phyloP scores from a whole-genome alignment of 2,888 invertebrate species.

The Drosophila percnosoma region DNA sequence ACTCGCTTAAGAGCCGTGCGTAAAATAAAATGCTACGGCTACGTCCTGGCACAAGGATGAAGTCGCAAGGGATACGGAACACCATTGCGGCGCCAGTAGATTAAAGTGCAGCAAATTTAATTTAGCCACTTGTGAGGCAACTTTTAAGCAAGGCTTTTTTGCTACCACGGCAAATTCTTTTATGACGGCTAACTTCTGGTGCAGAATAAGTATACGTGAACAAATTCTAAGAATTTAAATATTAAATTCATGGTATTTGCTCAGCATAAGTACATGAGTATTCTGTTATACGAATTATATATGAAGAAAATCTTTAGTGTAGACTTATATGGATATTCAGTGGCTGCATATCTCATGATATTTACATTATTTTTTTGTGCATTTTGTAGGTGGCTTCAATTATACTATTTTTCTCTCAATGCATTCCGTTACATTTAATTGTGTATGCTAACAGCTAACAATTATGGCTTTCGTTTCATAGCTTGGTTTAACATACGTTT shows the following conservation, averaged over 20 bases:
- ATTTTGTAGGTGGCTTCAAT: conserved; percentile 13
- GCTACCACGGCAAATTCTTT: neutral
- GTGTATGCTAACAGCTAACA: conserved; percentile 19
- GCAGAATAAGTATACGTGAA: neutral
- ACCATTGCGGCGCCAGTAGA: conserved; percentile 34
- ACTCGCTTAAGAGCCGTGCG: conserved; percentile 30
- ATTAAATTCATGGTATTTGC: neutral
- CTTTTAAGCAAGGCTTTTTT: conserved; percentile 17
- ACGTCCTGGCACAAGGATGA: conserved; percentile 37
- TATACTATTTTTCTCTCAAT: neutral
- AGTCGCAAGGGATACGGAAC: conserved; percentile 7
- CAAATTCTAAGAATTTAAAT: neutral
- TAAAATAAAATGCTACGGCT: conserved; percentile 46
- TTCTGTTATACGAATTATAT: neutral
- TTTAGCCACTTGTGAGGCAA: conserved; percentile 18
- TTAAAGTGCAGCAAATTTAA: conserved; percentile 73
- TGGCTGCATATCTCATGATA: neutral
- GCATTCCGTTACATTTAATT: conserved; percentile 2
- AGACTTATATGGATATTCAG: neutral
- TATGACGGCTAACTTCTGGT: neutral
- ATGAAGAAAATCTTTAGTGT: neutral
- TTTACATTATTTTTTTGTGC: neutral
- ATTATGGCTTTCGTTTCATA: conserved; percentile 18
- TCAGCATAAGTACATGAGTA: neutral
- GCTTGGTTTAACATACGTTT: conserved; percentile 32